Base-by-base conservation (phyloP, 2,113 vertebrate species). In the Cettia cetti region DNA sequence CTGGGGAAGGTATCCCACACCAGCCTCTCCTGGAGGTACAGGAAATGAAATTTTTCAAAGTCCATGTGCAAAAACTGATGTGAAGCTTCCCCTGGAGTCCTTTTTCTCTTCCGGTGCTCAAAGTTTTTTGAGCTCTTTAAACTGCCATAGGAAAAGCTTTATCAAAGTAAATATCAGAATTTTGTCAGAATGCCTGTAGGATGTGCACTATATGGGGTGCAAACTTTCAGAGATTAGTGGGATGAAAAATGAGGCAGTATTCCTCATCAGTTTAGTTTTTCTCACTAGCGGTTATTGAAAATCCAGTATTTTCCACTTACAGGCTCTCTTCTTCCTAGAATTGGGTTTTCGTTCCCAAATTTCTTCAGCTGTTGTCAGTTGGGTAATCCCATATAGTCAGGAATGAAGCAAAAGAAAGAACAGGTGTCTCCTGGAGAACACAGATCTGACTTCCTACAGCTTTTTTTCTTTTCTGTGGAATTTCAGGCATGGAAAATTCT, bases 151-250 rank as follows among this genome's bases (percentile, higher is more conserved):
- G 70, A 35, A 68, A 45, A 76, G 1, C 1, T 91, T 82, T 79
- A 66, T 79, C 33, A 44, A 89, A 84, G 14, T 16, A 60, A 60
- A 42, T 4, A 16, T 15, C 17, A 31, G 10, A 71, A 37, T 65
- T 72, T 75, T 69, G 19, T 57, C 75, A 57, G 70, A 63, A 70
- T 56, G 9, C 7, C 20, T 68, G 18, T 39, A 63, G 16, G 4
- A 3, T 45, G 14, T 68, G 45, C 17, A 15, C 22, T 66, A 57
- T 3, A 24, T 1, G 2, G 5, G 2, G 2, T 47, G 33, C 15
- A 49, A 59, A 50, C 3, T 63, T 75, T 54, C 61, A 68, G 8
- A 68, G 35, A 39, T 4, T 12, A 60, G 15, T 1, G 1, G 50
- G 16, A 13, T 45, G 15, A 78, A 68, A 78, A 71, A 68, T 50